Percentiles rank a stretch among this genome's conserved stretches.
These are phyloP conservation scores for Phalacrocorax carbo DNA, from an alignment of 2,113 vertebrate species.

Conservation along the genomic window DNA sequence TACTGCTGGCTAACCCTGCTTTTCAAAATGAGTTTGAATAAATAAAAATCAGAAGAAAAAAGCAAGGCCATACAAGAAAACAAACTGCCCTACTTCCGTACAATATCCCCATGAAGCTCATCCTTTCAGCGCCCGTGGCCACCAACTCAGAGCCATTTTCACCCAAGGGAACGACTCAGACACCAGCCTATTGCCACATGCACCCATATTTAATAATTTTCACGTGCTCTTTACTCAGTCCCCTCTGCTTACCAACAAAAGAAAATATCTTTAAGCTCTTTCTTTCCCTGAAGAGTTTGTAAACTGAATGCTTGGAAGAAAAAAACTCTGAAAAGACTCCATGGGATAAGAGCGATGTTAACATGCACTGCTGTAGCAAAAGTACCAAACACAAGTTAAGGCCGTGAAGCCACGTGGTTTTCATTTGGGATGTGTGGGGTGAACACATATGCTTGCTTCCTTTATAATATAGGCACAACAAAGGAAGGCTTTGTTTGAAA, in stretches of 20 bases:
- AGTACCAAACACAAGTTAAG: neutral
- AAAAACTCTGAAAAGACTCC: neutral
- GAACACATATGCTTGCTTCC: neutral
- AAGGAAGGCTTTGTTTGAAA: conserved; percentile 59
- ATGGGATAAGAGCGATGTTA: neutral
- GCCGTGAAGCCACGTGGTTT: conserved; percentile 24
- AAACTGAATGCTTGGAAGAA: neutral
- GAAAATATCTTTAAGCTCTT: neutral
- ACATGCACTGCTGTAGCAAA: neutral
- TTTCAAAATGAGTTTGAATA: neutral
- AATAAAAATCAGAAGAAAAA: conserved; percentile 11
- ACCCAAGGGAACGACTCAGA: neutral
- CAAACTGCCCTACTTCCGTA: neutral
- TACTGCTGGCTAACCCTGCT: neutral
- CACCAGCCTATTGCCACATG: neutral
- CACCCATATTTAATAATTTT: neutral
- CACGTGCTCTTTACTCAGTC: neutral
- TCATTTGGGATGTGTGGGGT: conserved; percentile 39
- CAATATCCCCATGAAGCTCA: neutral
- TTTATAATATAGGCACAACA: conserved; percentile 39
- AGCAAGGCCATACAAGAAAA: neutral
- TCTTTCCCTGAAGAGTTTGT: neutral
- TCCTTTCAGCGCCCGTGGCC: neutral
- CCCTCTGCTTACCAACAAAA: neutral
- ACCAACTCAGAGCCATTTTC: neutral